These are phyloP conservation scores for Orchestia grillus DNA, from an alignment of 1,140 invertebrate genomes.

Conservation along the genomic window DNA sequence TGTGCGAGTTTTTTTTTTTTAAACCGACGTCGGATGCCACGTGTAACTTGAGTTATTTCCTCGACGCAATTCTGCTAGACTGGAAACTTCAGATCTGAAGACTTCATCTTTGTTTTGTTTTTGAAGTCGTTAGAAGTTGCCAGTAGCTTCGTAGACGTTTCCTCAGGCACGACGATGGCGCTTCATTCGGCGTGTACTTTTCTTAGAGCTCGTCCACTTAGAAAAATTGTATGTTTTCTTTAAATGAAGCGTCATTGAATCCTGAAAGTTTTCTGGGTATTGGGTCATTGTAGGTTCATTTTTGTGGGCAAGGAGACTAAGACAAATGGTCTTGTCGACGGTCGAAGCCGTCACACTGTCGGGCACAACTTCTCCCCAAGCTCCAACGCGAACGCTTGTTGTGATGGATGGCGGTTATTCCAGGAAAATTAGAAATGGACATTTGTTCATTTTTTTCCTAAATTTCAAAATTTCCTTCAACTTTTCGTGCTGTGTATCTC, in stretches of 20 bases:
- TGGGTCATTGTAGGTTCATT: not conserved
- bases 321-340: not conserved
- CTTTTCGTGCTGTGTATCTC: not conserved
- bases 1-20: not conserved
- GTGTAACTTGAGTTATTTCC: slow-evolving; percentile 12
- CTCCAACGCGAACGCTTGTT: not conserved
- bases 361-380: too few species aligned
- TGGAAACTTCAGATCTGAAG: not conserved
- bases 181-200: not conserved
- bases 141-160: not conserved
- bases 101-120: not conserved
- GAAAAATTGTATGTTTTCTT: not conserved
- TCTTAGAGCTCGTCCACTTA: not conserved
- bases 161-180: not conserved
- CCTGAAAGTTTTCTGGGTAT: not conserved
- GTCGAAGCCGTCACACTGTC: not conserved
- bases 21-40: slow-evolving; percentile 5
- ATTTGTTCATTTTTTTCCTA: too few species aligned
- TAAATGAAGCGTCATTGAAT: not conserved
- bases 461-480: too few species aligned
- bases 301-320: not conserved
- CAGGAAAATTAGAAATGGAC: too few species aligned
- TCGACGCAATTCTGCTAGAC: not conserved
- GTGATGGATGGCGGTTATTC: not conserved
- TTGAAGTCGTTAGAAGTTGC: not conserved